These are phyloP conservation scores for Aphis gossypii DNA, from an alignment of 1,140 invertebrate species.

Conservation along the genomic window DNA sequence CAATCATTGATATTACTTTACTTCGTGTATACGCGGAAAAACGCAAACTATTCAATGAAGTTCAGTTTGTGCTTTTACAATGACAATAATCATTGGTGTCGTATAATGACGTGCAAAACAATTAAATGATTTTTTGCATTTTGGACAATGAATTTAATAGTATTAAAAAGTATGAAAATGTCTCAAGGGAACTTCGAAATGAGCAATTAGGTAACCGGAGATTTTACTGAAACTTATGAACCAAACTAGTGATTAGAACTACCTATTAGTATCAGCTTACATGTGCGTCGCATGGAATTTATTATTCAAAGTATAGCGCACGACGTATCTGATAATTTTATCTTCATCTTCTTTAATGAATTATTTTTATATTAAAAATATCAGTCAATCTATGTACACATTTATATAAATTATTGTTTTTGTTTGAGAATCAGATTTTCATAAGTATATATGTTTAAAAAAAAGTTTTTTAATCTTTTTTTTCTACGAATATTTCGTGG, in stretches of 20 bases:
- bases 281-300: not conserved
- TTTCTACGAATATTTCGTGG: not conserved
- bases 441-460: too few relatives aligned
- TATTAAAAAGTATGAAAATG: not conserved
- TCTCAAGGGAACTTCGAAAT: not conserved
- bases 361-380: not conserved
- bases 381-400: not conserved
- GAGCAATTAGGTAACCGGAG: not conserved
- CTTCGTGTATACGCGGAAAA: not conserved
- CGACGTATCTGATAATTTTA: not conserved
- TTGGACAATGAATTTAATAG: not conserved
- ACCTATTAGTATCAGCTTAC: not conserved
- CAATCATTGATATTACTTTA: not conserved
- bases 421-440: not conserved
- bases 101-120: not conserved
- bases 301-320: not conserved
- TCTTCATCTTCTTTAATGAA: not conserved
- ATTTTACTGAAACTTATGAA: not conserved
- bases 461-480: too few relatives aligned
- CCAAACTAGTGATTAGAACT: not conserved
- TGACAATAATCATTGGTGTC: not conserved
- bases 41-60: not conserved
- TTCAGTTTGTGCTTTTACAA: not conserved
- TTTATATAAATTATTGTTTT: not conserved
- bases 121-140: not conserved